A percentile compares a stretch with the other conserved stretches of the same genome.
Evolutionary conservation across 53 echinoderm and acorn worm species (phyloP).

Genomic region (Holothuria scabra): DNA sequence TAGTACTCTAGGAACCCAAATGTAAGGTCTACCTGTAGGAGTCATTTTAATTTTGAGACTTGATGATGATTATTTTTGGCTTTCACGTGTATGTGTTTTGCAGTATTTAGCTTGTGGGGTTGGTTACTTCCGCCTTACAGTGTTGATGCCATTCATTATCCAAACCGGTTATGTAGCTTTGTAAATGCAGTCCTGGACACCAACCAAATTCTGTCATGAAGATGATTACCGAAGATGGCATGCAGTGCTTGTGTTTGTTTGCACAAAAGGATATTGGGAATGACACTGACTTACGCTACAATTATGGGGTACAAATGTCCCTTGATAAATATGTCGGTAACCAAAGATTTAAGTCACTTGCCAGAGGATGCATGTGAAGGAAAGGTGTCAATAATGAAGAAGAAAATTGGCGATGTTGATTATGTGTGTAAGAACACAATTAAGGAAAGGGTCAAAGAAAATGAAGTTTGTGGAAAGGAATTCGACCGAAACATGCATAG

Average conservation of each 20-base stretch:
- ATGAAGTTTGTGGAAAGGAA: too few relatives aligned
- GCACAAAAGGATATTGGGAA: not conserved
- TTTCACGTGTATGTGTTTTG: too few relatives aligned
- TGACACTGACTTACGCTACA: constrained; percentile 1
- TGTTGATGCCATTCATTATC: constrained; percentile 19
- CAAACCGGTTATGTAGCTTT: constrained; percentile 10
- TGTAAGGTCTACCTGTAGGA: too few relatives aligned
- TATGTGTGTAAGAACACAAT: too few relatives aligned
- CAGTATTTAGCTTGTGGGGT: not conserved
- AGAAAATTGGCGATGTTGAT: too few relatives aligned
- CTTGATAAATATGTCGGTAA: constrained; percentile 11
- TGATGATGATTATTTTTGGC: too few relatives aligned
- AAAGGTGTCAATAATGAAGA: too few relatives aligned
- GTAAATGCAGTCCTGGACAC: constrained; percentile 13
- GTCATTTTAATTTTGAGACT: too few relatives aligned
- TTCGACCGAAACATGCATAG: too few relatives aligned
- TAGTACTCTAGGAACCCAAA: too few relatives aligned
- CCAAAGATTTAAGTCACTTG: constrained; percentile 7
- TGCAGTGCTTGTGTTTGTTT: constrained; percentile 11
- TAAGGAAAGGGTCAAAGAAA: too few relatives aligned
- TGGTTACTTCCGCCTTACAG: constrained; percentile 18
- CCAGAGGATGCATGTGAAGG: not conserved
- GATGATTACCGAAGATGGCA: not conserved
- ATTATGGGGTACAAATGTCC: constrained; percentile 23
- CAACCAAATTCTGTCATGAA: constrained; percentile 17